phyloP scores from a whole-genome alignment of 2,888 invertebrate genomes.

The Dasypogon diadema region DNA sequence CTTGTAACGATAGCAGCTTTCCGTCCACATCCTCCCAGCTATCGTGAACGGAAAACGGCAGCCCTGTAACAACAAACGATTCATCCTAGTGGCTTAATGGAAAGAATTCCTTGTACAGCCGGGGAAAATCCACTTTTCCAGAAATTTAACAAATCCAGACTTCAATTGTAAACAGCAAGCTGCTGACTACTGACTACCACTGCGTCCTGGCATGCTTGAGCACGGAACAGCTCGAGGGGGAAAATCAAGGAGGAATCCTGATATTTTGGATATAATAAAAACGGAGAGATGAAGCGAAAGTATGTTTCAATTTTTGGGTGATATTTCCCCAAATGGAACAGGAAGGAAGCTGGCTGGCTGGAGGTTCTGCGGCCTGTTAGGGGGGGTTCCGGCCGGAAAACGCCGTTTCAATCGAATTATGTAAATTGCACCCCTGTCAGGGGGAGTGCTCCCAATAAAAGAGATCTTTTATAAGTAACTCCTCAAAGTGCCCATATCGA shows the following conservation, averaged over 20 bases:
- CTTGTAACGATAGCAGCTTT: neutral
- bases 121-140: conserved; percentile 25
- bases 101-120: neutral
- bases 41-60: neutral
- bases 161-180: conserved; percentile 24
- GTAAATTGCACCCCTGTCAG: conserved; percentile 12
- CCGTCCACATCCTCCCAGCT: neutral
- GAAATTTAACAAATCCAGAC: conserved; percentile 29
- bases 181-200: neutral
- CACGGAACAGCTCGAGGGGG: neutral
- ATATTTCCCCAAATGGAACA: neutral
- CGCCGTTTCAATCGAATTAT: conserved; percentile 30
- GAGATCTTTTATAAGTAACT: neutral
- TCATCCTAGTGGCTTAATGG: conserved; percentile 23
- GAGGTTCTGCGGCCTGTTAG: neutral
- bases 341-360: neutral
- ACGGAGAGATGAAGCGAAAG: neutral
- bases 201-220: neutral
- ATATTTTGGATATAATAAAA: conserved; percentile 8
- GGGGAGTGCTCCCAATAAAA: neutral
- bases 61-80: conserved; percentile 26
- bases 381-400: conserved; percentile 11
- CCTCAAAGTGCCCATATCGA: neutral
- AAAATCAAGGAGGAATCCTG: neutral
- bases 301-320: conserved; percentile 30